Evolutionary conservation across 1,140 invertebrate genomes (phyloP), one percentile per base, ranked within the genome.

Genomic region (Bradynema listronoti): DNA sequence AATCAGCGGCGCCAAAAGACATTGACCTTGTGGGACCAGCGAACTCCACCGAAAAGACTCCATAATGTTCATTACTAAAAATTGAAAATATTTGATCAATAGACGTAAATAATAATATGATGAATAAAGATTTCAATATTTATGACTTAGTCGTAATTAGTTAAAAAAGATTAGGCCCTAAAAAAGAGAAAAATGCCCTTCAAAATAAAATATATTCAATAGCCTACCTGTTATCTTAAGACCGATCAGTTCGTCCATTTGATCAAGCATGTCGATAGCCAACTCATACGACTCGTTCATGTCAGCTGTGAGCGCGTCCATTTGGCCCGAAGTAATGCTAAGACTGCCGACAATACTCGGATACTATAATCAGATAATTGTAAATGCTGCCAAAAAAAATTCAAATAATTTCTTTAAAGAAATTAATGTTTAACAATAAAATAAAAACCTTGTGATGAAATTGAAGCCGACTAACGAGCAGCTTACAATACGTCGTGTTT

Each of bases 191-290:
- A 19, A 39, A 11, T 19, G 11, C 11, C 19, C 11, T 11, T 39
- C 36, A 55, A 47, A n/a, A 46, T 27, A 11, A 59, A 2, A 5
- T 42, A 33, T 2, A 60, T 32, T 2, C 7, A 27, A 7, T 6
- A 49, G n/a, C 82, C 79, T 79, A 92, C 89, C 88, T 81, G 87
- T 84, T 58, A 85, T 82, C 83, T 97, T 91, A 45, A 99, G 82
- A 64, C 84, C 85, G 32, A 98, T 82, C 64, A 98, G 89, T 68
- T 91, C 89, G 80, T 99, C 94, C 85, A 98, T 87, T 76, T 97
- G 97, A 79, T 99, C 94, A 72, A 98, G 90, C 83, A 99, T 88
- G 81, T 98, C 93, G 46, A 97, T 90, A 54, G 89, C 88, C 78
- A 98, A 83, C 81, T 97, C 81, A 42, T 73, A 77, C 6, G 57